Conservation (phyloP, 1,140 invertebrate genomes). For the Rhopalosiphum padi region DNA sequence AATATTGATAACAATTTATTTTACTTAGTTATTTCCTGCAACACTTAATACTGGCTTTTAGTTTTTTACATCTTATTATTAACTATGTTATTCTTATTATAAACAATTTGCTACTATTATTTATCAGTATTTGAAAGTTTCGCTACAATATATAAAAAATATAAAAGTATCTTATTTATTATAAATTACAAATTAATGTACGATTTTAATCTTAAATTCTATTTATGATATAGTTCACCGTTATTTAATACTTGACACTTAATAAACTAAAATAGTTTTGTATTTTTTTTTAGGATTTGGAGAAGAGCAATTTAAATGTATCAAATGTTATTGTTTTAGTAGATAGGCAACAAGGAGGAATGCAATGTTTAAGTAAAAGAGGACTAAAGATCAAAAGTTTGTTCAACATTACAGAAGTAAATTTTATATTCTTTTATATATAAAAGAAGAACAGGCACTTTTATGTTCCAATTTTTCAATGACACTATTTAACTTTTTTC, state of each 20-base stretch:
- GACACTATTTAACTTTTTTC: no score
- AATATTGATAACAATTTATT: no score
- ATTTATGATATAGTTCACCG: not conserved
- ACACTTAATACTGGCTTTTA: no score
- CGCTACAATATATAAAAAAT: no score
- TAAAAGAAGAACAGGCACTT: no score
- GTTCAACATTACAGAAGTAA: slow-evolving; percentile 58
- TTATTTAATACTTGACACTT: not conserved
- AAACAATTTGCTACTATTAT: no score
- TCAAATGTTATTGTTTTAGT: slow-evolving; percentile 46
- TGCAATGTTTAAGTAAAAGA: slow-evolving; percentile 28
- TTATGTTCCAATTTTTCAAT: no score
- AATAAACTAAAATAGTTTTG: not conserved
- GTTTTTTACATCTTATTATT: no score
- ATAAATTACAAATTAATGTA: not conserved
- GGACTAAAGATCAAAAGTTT: slow-evolving; percentile 39
- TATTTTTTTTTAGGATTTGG: slow-evolving; percentile 48
- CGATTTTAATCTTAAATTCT: not conserved
- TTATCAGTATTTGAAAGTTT: no score
- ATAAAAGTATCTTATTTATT: not conserved
- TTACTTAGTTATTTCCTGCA: no score
- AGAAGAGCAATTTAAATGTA: slow-evolving; percentile 48
- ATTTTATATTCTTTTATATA: not conserved
- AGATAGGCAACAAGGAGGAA: slow-evolving; percentile 49
- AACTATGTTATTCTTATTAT: no score